phyloP scores from a whole-genome alignment of 1,140 invertebrate species.

The Bombus vancouverensis region DNA sequence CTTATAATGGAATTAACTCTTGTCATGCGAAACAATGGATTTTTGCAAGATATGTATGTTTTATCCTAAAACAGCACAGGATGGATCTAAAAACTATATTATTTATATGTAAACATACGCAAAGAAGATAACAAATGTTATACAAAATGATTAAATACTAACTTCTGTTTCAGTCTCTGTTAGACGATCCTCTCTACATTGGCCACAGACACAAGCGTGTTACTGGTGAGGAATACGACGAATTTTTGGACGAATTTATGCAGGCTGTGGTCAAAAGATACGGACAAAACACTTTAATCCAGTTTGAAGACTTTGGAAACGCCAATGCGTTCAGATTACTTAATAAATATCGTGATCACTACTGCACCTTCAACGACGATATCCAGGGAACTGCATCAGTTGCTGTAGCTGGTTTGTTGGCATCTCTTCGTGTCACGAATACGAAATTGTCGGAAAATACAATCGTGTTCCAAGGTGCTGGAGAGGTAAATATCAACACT shows the following conservation, averaged over 20 bases:
- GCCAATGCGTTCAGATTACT: constrained; percentile 94
- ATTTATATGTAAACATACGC: neutral
- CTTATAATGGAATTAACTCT: too few relatives aligned
- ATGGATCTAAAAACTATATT: neutral
- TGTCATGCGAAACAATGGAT: too few relatives aligned
- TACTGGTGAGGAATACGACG: constrained; percentile 92
- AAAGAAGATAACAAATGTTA: neutral
- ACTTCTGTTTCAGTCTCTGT: constrained; percentile 83
- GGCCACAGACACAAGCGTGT: constrained; percentile 93
- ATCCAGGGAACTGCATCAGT: constrained; percentile 97
- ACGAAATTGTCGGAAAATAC: constrained; percentile 90
- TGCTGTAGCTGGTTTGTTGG: constrained; percentile 95
- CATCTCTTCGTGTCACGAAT: constrained; percentile 90
- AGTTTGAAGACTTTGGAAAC: constrained; percentile 98
- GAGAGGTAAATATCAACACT: constrained; percentile 85
- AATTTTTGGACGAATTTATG: constrained; percentile 99
- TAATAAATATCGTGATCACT: constrained; percentile 91
- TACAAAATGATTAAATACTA: constrained; percentile 12
- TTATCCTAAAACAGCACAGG: too few relatives aligned
- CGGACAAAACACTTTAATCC: constrained; percentile 91
- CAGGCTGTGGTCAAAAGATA: constrained; percentile 92
- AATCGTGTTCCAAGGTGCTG: constrained; percentile 96
- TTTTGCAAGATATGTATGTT: too few relatives aligned
- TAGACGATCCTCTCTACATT: constrained; percentile 96
- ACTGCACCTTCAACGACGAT: constrained; percentile 98